Conservation (phyloP, 2,888 invertebrate species). For the Metopia argyrocephala region DNA sequence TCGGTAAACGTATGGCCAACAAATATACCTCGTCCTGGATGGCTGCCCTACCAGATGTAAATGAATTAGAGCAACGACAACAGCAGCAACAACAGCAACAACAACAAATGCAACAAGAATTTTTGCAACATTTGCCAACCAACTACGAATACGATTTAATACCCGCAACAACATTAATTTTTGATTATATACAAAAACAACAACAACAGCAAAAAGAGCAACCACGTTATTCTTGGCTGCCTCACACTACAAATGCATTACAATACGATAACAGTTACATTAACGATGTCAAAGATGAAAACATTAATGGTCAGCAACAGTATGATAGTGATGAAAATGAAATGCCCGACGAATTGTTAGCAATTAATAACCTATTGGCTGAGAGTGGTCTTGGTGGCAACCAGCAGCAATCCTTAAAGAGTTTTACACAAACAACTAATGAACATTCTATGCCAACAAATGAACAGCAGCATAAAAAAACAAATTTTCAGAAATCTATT, state of each 20-base stretch:
- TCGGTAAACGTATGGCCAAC: constrained; percentile 84
- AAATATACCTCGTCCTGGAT: constrained; percentile 65
- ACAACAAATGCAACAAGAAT: constrained; percentile 50
- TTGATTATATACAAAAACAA: constrained; percentile 66
- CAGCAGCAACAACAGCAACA: constrained; percentile 66
- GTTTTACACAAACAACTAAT: constrained; percentile 42
- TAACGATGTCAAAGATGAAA: constrained; percentile 63
- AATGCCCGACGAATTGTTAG: constrained; percentile 18
- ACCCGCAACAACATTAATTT: constrained; percentile 65
- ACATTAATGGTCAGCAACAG: constrained; percentile 12
- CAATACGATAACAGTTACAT: constrained; percentile 66
- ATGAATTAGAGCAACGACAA: constrained; percentile 61
- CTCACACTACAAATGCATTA: constrained; percentile 45
- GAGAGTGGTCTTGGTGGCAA: constrained; percentile 37
- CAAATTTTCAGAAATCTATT: constrained; percentile 47
- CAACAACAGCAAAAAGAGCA: constrained; percentile 53
- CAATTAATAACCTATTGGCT: constrained; percentile 8
- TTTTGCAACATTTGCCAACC: constrained; percentile 60
- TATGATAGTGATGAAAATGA: constrained; percentile 37
- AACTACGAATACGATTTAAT: constrained; percentile 63
- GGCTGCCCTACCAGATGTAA: constrained; percentile 54
- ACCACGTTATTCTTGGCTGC: constrained; percentile 60
- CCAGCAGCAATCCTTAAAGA: constrained; percentile 34
- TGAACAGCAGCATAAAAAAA: constrained; percentile 26
- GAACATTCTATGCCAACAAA: constrained; percentile 28